Base-by-base conservation (phyloP, 2,113 vertebrate genomes). In the Zonotrichia leucophrys region DNA sequence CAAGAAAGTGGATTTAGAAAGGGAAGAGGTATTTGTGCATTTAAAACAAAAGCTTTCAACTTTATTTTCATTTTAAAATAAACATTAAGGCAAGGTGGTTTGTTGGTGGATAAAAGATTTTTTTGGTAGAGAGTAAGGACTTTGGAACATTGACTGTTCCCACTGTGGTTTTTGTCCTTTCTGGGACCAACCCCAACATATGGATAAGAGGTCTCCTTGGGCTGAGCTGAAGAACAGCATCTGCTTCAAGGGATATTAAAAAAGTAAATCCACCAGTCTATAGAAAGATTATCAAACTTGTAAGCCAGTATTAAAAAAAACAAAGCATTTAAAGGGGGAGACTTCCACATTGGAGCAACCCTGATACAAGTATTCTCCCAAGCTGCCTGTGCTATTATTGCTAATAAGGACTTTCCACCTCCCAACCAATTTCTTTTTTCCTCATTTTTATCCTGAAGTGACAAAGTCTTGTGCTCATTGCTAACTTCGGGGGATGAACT, bases 61-160 rank as follows among this genome's bases (percentile, higher is more conserved):
- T 94, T 94, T 88, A 91, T 96, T 96, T 97, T 92, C 16, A 72
- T 94, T 94, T 95, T 92, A 96, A 97, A 97, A 84, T 84, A 96
- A 96, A 97, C 8, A 21, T 97, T 97, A 97, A 97, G 97, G 97
- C 97, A 97, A 97, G 96, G 73, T 97, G 96, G 95, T 86, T 96
- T 97, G 79, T 92, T 90, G 97, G 93, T 95, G 96, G 95, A 95
- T 42, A 94, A 80, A 50, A 62, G 63, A 87, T 78, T 87, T 96
- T 96, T 96, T 97, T 97, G 96, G 97, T 97, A 97, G 93, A 89
- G 74, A 90, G 49, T 96, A 92, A 96, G 79, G 89, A 94, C 83
- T 92, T 75, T 16, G 49, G 90, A 95, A 96, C 91, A 75, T 1
- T 68, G 24, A 78, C 23, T 66, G 90, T 30, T 96, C 88, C 92